These are phyloP conservation scores for Dichetophora obliterata DNA, from an alignment of 2,888 invertebrate species.

Conservation along the genomic window DNA sequence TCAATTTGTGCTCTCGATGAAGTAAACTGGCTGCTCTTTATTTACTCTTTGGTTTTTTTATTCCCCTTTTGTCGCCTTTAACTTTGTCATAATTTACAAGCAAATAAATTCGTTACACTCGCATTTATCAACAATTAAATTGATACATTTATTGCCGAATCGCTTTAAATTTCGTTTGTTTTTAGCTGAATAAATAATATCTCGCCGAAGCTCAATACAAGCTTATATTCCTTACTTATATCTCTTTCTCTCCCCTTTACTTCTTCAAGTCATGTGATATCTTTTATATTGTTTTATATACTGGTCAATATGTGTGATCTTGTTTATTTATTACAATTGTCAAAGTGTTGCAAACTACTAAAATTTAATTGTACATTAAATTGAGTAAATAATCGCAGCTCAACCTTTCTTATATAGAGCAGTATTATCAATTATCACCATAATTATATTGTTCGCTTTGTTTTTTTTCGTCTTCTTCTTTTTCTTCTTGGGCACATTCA, in stretches of 20 bases:
- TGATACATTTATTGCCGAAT: no score
- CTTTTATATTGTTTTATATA: background rate
- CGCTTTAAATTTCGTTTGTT: background rate
- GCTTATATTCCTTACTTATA: background rate
- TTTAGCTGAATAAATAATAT: background rate
- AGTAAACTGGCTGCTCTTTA: background rate
- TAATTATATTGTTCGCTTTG: background rate
- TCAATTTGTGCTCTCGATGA: background rate
- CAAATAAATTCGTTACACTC: slow-evolving; percentile 2
- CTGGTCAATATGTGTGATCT: no score
- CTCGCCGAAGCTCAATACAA: no score
- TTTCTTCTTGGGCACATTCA: background rate
- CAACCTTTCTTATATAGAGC: no score
- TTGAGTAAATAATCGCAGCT: no score
- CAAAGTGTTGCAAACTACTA: no score
- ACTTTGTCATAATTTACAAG: slow-evolving; percentile 12
- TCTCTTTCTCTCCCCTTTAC: background rate
- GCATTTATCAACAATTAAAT: no score
- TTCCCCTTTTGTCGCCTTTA: background rate
- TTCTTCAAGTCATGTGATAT: background rate
- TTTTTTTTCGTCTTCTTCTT: background rate
- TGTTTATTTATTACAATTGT: no score
- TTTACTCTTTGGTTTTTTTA: background rate
- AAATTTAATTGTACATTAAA: no score
- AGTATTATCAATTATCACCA: no score